phyloP scores from a whole-genome alignment of 2,888 invertebrate genomes.

The Conchocele bisecta region DNA sequence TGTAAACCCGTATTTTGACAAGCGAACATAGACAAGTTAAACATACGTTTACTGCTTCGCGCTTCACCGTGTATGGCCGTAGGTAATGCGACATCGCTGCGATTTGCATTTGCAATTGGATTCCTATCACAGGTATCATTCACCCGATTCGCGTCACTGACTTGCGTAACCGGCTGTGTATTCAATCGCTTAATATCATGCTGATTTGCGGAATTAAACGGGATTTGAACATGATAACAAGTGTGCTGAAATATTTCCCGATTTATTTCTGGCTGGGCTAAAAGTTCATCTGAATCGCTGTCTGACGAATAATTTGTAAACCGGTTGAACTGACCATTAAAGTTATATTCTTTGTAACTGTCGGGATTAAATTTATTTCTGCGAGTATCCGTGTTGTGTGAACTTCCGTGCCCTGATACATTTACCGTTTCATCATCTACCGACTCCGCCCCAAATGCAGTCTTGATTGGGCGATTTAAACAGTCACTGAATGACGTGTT shows the following conservation, averaged over 20 bases:
- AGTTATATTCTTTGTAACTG: too few relatives aligned
- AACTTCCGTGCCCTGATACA: too few relatives aligned
- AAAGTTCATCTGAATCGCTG: too few relatives aligned
- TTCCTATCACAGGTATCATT: slow-evolving; percentile 24
- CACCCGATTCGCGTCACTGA: slow-evolving; percentile 33
- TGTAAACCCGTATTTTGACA: slow-evolving; percentile 1
- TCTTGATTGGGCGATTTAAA: too few relatives aligned
- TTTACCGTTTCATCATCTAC: too few relatives aligned
- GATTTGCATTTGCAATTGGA: slow-evolving; percentile 36
- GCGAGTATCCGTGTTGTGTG: too few relatives aligned
- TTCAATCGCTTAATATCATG: slow-evolving; percentile 13
- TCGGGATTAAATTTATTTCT: too few relatives aligned
- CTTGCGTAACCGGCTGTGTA: slow-evolving; percentile 36
- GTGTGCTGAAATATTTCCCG: slow-evolving; percentile 22
- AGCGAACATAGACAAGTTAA: slow-evolving; percentile 12
- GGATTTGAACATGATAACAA: slow-evolving; percentile 37
- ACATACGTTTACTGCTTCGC: slow-evolving; percentile 37
- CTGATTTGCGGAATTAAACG: slow-evolving; percentile 14
- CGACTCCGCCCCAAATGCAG: too few relatives aligned
- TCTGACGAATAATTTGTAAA: too few relatives aligned
- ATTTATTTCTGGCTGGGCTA: too few relatives aligned
- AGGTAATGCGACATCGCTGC: slow-evolving; percentile 5
- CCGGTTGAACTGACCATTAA: too few relatives aligned
- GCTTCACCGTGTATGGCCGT: slow-evolving; percentile 36
- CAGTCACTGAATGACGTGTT: too few relatives aligned